Base-by-base conservation (phyloP, 1,140 invertebrate genomes). In the Hylaeus volcanicus region DNA sequence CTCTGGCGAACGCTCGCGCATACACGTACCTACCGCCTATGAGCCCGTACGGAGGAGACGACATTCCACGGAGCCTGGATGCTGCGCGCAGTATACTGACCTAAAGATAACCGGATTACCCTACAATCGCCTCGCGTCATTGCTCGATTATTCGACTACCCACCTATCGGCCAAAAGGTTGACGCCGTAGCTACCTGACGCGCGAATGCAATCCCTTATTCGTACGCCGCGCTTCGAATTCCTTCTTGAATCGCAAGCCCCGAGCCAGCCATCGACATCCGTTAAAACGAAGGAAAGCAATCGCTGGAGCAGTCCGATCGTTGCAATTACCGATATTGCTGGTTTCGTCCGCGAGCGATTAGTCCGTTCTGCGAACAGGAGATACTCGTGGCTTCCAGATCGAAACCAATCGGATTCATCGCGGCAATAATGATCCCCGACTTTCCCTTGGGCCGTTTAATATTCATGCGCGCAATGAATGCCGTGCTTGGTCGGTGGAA, bases 31-130 rank as follows among this genome's bases (percentile, higher is more conserved):
- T 37, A 56, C 65, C 43, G 70, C 41, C 63, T 76, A 56, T 66
- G 80, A 65, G 60, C 70, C 60, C 77, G 71, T 86, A 51, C 85
- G 82, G 51, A 76, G 83, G 70, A 82, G 81, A 86, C 89, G 69
- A 86, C 90, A 90, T 91, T 91, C 90, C 89, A 83, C 26, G 53
- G 77, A 69, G 66, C 63, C 79, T 48, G 72, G 74, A 81, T 80
- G 82, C 66, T 68, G 79, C 85, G 79, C 73, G 81, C 88, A 86
- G 87, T 90, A 90, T 88, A 89, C 88, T 90, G 89, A 89, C 90
- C 89, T 80, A 91, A 91, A 89, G 90, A 91, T 89, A 88, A 89
- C 83, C 85, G 68, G 74, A 72, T 75, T 79, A 76, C 60, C 53
- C 70, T 64, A 48, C 55, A 77, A 81, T 60, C 79, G 63, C 8